Percentiles rank a stretch among this genome's conserved stretches.
These are phyloP conservation scores for Oceanodroma leucorhoa DNA, from an alignment of 2,797 vertebrate species.

Conservation along the genomic window DNA sequence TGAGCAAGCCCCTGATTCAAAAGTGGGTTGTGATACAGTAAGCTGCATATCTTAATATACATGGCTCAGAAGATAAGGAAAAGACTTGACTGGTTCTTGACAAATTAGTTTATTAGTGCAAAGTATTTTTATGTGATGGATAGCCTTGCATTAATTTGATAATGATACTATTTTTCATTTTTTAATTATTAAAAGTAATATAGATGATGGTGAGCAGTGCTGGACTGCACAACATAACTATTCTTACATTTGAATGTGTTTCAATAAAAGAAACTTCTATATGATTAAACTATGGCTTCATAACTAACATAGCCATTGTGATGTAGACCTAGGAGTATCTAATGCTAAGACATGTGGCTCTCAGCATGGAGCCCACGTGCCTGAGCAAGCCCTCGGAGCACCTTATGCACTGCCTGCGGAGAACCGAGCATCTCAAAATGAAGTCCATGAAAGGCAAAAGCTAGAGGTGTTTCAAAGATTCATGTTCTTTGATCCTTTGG, in stretches of 20 bases:
- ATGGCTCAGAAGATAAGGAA: background rate
- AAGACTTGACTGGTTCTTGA: background rate
- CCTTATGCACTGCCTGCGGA: background rate
- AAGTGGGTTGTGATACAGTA: background rate
- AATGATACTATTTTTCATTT: background rate
- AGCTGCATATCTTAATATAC: background rate
- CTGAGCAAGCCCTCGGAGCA: background rate
- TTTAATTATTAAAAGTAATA: background rate
- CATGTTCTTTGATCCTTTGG: background rate
- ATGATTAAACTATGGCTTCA: background rate
- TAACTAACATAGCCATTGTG: background rate
- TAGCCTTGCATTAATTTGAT: background rate
- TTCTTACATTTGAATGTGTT: background rate
- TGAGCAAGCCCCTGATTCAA: background rate
- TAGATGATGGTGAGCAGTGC: background rate
- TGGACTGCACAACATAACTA: background rate
- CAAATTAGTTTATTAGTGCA: background rate
- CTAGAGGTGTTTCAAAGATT: background rate
- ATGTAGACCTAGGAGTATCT: background rate
- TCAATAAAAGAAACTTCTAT: background rate
- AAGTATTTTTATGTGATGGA: background rate
- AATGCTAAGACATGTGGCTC: background rate
- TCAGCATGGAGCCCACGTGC: background rate
- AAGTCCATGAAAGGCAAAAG: background rate
- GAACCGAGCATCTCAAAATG: background rate